Evolutionary conservation across 1,140 invertebrate species (phyloP), one percentile per base, ranked within the genome.

Genomic region (Triops longicaudatus): DNA sequence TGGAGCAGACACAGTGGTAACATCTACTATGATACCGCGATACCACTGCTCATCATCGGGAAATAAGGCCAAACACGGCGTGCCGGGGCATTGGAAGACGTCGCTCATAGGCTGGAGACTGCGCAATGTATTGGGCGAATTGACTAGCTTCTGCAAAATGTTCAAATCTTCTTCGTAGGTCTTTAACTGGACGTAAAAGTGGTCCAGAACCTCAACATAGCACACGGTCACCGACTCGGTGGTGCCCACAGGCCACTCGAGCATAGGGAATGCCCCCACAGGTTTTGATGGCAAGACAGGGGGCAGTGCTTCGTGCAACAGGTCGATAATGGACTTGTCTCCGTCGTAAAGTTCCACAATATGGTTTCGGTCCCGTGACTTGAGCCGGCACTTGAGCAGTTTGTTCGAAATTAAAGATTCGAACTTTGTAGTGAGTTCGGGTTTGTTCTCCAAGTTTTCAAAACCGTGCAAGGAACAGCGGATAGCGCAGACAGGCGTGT

Each of bases 31-130:
- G 79, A 90, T 87, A 0, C 92, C 92, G 79, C 93, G 86, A 81
- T 94, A 95, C 93, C 92, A 96, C 1, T 84, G 82, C 44, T 90
- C 87, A 81, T 94, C 91, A 1, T 89, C 88, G 0, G 88, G 88
- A 81, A 90, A 93, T 77, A 89, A 86, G 0, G 92, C 93, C 42
- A 90, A 84, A 82, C 92, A 94, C 1, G 90, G 81, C 1, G 88
- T 87, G 6, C 89, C 89, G 14, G 14, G 14, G 22, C 50, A 14
- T 3, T 63, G 50, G 50, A 63, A 22, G 22, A 63, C 50, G 50
- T 63, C 50, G 14, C 5, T 63, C 50, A 63, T 63, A 14, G 50
- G n/a, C 50, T 63, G 50, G 6, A 63, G 22, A 5, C 10, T 63
- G 50, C 50, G 50, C 5, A n/a, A 22, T 9, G 50, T 63, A 63